A percentile compares a stretch with the other conserved stretches of the same genome.
phyloP scores from a whole-genome alignment of 2,113 vertebrate genomes.

The Macroglossus sobrinus region DNA sequence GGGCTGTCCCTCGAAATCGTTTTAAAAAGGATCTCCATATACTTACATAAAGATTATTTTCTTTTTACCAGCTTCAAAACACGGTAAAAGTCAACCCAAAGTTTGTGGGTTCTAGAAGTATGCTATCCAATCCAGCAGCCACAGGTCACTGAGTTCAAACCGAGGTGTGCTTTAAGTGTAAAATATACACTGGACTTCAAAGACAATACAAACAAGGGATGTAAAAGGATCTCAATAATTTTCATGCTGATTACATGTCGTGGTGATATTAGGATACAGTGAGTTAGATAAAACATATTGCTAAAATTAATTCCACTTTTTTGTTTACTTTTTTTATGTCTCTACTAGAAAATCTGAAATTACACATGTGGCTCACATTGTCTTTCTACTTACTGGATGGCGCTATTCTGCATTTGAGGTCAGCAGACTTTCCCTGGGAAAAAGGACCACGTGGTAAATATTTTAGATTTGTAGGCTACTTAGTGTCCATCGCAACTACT shows the following conservation, averaged over 20 bases:
- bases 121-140: rapidly evolving
- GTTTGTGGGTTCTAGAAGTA: neutral
- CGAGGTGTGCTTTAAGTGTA: neutral
- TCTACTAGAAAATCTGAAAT: neutral
- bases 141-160: neutral
- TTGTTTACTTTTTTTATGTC: neutral
- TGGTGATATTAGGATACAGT: neutral
- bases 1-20: neutral
- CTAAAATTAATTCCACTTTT: neutral
- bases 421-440: neutral
- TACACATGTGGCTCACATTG: neutral
- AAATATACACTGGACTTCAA: neutral
- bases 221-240: neutral
- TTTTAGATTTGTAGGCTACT: neutral
- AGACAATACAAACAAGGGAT: neutral
- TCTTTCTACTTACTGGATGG: neutral
- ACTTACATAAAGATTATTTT: neutral
- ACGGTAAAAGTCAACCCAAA: neutral
- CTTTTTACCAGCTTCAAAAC: neutral
- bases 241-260: neutral
- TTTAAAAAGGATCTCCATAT: neutral
- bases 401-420: neutral
- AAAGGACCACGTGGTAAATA: neutral
- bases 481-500: neutral
- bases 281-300: neutral